Conservation (phyloP, 2,888 invertebrate species). For the Phortica okadai region DNA sequence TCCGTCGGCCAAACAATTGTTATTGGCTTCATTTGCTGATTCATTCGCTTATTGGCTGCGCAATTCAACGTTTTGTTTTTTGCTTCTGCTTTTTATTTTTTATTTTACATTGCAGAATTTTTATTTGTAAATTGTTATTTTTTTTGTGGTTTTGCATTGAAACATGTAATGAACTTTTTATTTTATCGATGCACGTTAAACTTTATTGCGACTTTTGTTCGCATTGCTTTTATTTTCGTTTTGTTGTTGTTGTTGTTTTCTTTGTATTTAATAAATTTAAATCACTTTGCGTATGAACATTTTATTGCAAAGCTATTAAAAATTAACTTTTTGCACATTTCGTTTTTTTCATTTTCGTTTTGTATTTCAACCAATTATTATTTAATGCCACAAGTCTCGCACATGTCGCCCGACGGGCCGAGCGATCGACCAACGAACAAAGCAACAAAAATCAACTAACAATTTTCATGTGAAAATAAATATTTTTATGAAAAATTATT, state of each 20-base stretch:
- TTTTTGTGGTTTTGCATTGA: slow-evolving; percentile 53
- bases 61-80: neutral
- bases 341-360: neutral
- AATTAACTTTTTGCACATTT: neutral
- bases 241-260: slow-evolving; percentile 36
- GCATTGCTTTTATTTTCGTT: slow-evolving; percentile 36
- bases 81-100: neutral
- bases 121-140: slow-evolving; percentile 22
- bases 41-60: slow-evolving; percentile 48
- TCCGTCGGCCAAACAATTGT: too few species aligned
- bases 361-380: slow-evolving; percentile 2
- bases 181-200: slow-evolving; percentile 69
- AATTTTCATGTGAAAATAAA: neutral
- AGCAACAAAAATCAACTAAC: too few species aligned
- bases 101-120: slow-evolving; percentile 40
- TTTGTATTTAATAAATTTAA: slow-evolving; percentile 70
- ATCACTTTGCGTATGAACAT: slow-evolving; percentile 68
- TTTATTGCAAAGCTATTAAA: slow-evolving; percentile 46
- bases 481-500: slow-evolving; percentile 17
- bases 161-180: slow-evolving; percentile 68
- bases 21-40: slow-evolving; percentile 22
- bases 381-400: slow-evolving; percentile 1
- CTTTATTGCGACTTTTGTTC: slow-evolving; percentile 70
- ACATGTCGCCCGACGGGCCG: neutral
- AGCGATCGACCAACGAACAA: neutral